A percentile compares a stretch with the other conserved stretches of the same genome.
Evolutionary conservation across 2,888 invertebrate species (phyloP).

Genomic region (Eurytoma adleriae): DNA sequence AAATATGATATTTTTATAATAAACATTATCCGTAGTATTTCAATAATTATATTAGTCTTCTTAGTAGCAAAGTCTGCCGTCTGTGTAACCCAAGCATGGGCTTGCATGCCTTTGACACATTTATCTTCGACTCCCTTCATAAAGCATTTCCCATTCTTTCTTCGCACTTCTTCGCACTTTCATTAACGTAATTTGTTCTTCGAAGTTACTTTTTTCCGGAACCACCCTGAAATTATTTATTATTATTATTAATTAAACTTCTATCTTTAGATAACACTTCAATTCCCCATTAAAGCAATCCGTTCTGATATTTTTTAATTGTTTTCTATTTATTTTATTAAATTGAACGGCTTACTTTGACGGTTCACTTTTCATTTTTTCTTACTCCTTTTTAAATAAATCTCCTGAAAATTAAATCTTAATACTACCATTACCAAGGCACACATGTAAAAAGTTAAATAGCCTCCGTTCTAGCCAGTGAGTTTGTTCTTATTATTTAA

Average conservation of each 20-base stretch:
- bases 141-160: constrained; percentile 40
- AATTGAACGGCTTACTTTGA: too few species aligned
- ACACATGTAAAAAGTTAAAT: too few species aligned
- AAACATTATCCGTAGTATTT: constrained; percentile 72
- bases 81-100: constrained; percentile 64
- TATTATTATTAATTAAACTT: constrained; percentile 2
- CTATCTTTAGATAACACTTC: not conserved
- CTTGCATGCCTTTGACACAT: constrained; percentile 64
- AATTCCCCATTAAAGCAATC: not conserved
- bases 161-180: constrained; percentile 53
- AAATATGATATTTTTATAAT: constrained; percentile 73
- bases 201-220: constrained; percentile 79
- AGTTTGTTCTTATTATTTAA: constrained; percentile 17
- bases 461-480: too few species aligned
- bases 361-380: too few species aligned
- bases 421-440: constrained; percentile 1
- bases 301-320: not conserved
- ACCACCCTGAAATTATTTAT: constrained; percentile 77
- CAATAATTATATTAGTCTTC: constrained; percentile 72
- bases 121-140: constrained; percentile 58
- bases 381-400: too few species aligned
- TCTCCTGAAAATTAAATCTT: not conserved
- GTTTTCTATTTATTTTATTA: not conserved
- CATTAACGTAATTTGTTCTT: constrained; percentile 69
- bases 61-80: constrained; percentile 69